Base-by-base conservation (phyloP, 2,113 vertebrate species). In the Crypturellus undulatus region DNA sequence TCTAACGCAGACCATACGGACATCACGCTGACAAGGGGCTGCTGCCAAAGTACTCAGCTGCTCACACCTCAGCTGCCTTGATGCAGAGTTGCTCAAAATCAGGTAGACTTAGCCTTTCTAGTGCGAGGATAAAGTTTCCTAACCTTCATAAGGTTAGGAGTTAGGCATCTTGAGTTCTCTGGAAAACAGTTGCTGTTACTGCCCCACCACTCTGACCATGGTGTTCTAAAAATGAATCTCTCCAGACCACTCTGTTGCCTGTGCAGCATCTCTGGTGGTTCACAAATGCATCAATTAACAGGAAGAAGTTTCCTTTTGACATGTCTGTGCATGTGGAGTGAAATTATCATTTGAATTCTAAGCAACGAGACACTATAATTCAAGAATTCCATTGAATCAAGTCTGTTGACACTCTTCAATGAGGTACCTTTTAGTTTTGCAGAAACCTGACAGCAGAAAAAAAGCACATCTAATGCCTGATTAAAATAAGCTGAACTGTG, bases 171-270 rank as follows among this genome's bases (percentile, higher is more conserved):
- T 18, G 6, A 40, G 13, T 11, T 87, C 47, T 24, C 26, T 52
- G 67, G 26, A 87, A 62, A 15, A 58, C 26, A 68, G 12, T 19
- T 63, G 67, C 8, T 19, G n/a, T 1, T 9, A 59, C 47, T 49
- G 5, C 5, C 6, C 24, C 6, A 9, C 4, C 2, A 6, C 28
- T 32, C 62, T 0, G 1, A 58, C 56, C 32, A 75, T 10, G 47
- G 5, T 73, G 52, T 18, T 83, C 54, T 59, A 43, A 78, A 72
- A 87, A 72, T 34, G 0, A 68, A 32, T 82, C 24, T 73, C 34
- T 58, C 6, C 40, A n/a, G 40, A 63, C 26, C 38, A 30, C 40
- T 42, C 65, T 51, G 42, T 10, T 72, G 52, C 18, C 59, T 62
- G 14, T 22, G 21, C 9, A 78, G 65, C 51, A 67, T 7, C 18